These are phyloP conservation scores for Drosophila aff. DNA, from an alignment of 1,140 invertebrate genomes.

Conservation along the genomic window DNA sequence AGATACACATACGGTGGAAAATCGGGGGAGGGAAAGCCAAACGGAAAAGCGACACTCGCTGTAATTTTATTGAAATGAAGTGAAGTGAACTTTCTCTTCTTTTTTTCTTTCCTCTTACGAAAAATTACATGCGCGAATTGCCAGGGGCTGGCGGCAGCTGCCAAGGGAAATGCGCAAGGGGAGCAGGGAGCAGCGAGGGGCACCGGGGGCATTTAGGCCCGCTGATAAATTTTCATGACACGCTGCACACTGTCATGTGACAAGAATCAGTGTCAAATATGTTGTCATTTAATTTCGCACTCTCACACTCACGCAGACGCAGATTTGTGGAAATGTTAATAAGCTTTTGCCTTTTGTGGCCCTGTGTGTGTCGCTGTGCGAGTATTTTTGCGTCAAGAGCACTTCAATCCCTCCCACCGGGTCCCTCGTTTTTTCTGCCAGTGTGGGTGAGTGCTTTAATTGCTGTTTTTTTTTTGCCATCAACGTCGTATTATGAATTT, in stretches of 20 bases:
- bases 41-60: slow-evolving; percentile 25
- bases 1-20: slow-evolving; percentile 16
- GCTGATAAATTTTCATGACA: slow-evolving; percentile 81
- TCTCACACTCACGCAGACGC: slow-evolving; percentile 56
- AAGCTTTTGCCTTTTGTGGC: slow-evolving; percentile 66
- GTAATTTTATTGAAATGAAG: slow-evolving; percentile 68
- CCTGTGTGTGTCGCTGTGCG: slow-evolving; percentile 1
- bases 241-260: slow-evolving; percentile 70
- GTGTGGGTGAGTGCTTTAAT: slow-evolving; percentile 56
- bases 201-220: slow-evolving; percentile 56
- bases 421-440: background rate
- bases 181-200: background rate
- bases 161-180: background rate
- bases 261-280: slow-evolving; percentile 84
- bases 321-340: slow-evolving; percentile 81
- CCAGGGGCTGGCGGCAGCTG: slow-evolving; percentile 22
- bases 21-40: background rate
- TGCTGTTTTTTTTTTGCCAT: slow-evolving; percentile 67
- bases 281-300: slow-evolving; percentile 84
- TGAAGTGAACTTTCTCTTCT: slow-evolving; percentile 38
- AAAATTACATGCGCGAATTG: slow-evolving; percentile 68
- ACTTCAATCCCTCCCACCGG: slow-evolving; percentile 19
- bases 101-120: slow-evolving; percentile 20
- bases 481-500: slow-evolving; percentile 74
- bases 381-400: slow-evolving; percentile 13